These are phyloP conservation scores for Automeris io DNA, from an alignment of 2,888 invertebrate species.

Conservation along the genomic window DNA sequence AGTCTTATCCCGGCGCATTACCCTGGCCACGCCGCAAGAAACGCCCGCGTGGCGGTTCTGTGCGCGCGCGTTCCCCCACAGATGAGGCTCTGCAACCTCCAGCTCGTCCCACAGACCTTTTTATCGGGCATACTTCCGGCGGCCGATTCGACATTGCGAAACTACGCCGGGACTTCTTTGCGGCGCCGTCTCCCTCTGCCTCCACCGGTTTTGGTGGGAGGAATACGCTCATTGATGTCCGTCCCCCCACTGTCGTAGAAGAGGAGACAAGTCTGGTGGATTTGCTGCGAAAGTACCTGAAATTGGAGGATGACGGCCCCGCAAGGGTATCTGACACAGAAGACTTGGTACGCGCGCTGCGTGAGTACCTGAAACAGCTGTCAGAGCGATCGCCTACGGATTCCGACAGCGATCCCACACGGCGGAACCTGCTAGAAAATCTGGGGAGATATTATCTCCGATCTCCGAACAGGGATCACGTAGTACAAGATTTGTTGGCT, in stretches of 20 bases:
- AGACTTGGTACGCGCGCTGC: constrained; percentile 80
- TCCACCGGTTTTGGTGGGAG: constrained; percentile 32
- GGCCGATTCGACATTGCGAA: constrained; percentile 83
- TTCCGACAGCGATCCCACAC: constrained; percentile 47
- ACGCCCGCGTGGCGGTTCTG: constrained; percentile 81
- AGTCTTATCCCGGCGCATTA: constrained; percentile 87
- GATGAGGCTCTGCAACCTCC: constrained; percentile 75
- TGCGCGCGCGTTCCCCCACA: constrained; percentile 80
- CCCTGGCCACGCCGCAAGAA: constrained; percentile 76
- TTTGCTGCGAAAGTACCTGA: constrained; percentile 82
- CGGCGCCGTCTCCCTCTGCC: constrained; percentile 53
- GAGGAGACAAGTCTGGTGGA: constrained; percentile 79
- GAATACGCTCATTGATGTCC: constrained; percentile 30
- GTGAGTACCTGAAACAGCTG: constrained; percentile 72
- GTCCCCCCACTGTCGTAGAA: constrained; percentile 39
- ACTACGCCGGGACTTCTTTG: constrained; percentile 81
- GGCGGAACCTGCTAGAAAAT: constrained; percentile 79
- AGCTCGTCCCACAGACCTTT: constrained; percentile 64
- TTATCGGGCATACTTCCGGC: constrained; percentile 71
- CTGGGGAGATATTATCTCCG: constrained; percentile 82
- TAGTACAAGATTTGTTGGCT: constrained; percentile 84
- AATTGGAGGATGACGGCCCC: constrained; percentile 73
- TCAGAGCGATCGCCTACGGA: constrained; percentile 49
- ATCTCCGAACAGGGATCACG: constrained; percentile 80
- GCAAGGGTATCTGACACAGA: constrained; percentile 72